Base-by-base conservation (phyloP, 2,797 vertebrate genomes). In the Pipistrellus nathusii region DNA sequence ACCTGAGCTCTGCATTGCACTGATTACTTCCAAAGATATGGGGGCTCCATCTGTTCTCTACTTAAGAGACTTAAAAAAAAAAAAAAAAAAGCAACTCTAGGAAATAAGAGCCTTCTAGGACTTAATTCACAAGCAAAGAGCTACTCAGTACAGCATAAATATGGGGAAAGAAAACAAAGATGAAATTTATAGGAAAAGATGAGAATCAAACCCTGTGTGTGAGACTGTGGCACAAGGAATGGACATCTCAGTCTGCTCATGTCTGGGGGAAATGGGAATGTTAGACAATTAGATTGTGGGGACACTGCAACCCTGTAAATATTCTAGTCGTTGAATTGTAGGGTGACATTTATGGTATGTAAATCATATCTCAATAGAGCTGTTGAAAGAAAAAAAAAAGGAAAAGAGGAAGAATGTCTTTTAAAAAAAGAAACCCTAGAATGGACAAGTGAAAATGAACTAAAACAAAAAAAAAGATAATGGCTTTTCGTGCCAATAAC, bases 1-100 rank as follows among this genome's bases (percentile, higher is more conserved):
- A 66, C 38, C 57, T 92, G 41, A 88, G n/a, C 20, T 0, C 46
- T 66, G 72, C 25, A 35, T 82, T 14, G 14, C 41, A 66, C 20
- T 59, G 48, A 90, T 53, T 35, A 84, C 14, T 77, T 71, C 30
- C 20, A 57, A 95, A 82, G 68, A 41, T 25, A 92, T n/a, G 76
- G 48, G 62, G 78, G 41, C 17, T 38, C 73, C 46, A 57, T 80
- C 85, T 89, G 46, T 35, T 89, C 83, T 41, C 30, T 90, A 88
- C 51, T 72, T 82, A 59, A 66, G 15, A n/a, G 68, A 88, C 75
- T 94, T 68, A 69, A 53, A 35, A 32, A 30, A 30, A 71, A 48
- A 1, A 6, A 6, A 35, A 69, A 30, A 44, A 68, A 69, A 91
- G 25, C 44, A 87, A 85, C 30, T 76, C 25, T 27, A n/a, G 25